phyloP scores from a whole-genome alignment of 2,113 vertebrate species.

The Ardeotis arabs region DNA sequence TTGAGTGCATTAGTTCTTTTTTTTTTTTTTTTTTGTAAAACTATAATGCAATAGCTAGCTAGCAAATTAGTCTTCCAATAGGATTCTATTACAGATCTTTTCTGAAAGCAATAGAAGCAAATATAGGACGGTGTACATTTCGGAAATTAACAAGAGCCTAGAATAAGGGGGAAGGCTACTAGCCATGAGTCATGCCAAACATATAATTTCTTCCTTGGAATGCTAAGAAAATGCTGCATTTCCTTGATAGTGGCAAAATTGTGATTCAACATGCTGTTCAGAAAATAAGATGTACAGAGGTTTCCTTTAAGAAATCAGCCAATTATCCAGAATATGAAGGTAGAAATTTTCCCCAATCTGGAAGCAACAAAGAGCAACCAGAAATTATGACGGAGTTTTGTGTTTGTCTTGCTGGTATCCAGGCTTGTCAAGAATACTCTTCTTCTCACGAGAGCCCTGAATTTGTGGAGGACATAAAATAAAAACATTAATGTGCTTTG shows the following conservation, averaged over 20 bases:
- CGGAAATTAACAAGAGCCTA: conserved; percentile 47
- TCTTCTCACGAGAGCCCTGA: not conserved
- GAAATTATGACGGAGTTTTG: conserved; percentile 46
- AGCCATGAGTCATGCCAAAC: conserved; percentile 61
- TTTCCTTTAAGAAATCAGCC: conserved; percentile 57
- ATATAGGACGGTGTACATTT: conserved; percentile 51
- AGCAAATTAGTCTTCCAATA: conserved; percentile 39
- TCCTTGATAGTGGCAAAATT: conserved; percentile 56
- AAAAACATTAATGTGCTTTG: not conserved
- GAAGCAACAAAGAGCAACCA: conserved; percentile 51
- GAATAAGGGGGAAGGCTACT: conserved; percentile 43
- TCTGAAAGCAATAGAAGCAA: conserved; percentile 42
- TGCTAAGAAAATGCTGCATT: conserved; percentile 53
- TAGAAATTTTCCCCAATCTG: conserved; percentile 43
- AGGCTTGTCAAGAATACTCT: not conserved
- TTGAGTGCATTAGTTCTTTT: conserved; percentile 32
- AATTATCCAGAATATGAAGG: conserved; percentile 43
- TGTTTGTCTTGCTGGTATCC: conserved; percentile 26
- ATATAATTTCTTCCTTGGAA: conserved; percentile 63
- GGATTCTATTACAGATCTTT: conserved; percentile 28
- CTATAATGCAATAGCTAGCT: not conserved
- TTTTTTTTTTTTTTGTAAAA: conserved; percentile 41
- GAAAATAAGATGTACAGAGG: conserved; percentile 26
- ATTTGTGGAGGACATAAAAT: conserved; percentile 4
- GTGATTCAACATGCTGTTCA: conserved; percentile 40